These are phyloP conservation scores for Argyrosomus japonicus DNA, from an alignment of 2,113 vertebrate species.

Conservation along the genomic window DNA sequence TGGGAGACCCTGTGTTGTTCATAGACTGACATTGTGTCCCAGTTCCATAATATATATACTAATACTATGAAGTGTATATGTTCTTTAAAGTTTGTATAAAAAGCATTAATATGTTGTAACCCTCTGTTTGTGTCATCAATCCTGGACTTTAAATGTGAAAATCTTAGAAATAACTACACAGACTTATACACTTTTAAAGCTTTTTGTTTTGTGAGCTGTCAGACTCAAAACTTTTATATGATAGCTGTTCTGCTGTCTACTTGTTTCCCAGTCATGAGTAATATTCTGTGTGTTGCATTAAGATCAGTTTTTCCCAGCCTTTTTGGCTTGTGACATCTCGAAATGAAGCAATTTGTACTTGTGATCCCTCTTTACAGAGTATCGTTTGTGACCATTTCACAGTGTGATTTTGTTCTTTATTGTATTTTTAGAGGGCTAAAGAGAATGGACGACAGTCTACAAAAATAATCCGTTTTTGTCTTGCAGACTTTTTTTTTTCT, in stretches of 20 bases:
- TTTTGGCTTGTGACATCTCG: not conserved
- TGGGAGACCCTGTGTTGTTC: slow-evolving; percentile 54
- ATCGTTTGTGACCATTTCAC: not conserved
- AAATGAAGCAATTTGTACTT: not conserved
- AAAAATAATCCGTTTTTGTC: not conserved
- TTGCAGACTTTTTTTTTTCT: not conserved
- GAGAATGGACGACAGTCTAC: too few relatives aligned
- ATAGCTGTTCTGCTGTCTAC: too few relatives aligned
- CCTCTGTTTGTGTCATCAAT: not conserved
- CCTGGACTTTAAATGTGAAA: not conserved
- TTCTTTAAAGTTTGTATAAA: not conserved
- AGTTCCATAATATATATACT: not conserved
- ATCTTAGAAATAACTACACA: not conserved
- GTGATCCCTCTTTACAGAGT: not conserved
- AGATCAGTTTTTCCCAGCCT: not conserved
- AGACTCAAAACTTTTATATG: not conserved
- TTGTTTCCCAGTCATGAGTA: not conserved
- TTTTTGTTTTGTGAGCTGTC: not conserved
- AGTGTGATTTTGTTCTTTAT: not conserved
- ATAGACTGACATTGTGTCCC: slow-evolving; percentile 34
- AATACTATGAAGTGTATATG: not conserved
- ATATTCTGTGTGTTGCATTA: not conserved
- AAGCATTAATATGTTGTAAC: not conserved
- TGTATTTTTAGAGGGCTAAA: not conserved
- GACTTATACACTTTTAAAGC: not conserved